Evolutionary conservation across 1,140 invertebrate genomes (phyloP).

Genomic region (Helicoverpa armigera): DNA sequence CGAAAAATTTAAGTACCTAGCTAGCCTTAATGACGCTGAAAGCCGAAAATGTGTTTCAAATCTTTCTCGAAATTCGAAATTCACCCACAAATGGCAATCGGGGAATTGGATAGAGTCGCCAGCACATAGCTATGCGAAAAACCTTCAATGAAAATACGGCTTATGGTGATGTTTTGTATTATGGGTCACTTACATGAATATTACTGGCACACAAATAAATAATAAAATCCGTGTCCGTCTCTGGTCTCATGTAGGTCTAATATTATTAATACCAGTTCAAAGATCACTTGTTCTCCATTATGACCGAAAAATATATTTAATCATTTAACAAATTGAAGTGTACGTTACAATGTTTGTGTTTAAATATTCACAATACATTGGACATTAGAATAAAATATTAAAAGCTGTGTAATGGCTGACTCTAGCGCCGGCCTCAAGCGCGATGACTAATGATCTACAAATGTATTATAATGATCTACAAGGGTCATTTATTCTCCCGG

Average conservation of each 20-base stretch:
- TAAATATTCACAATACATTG: slow-evolving; percentile 27
- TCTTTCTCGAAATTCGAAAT: too few species aligned
- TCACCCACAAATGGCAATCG: too few species aligned
- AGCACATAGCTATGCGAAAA: too few species aligned
- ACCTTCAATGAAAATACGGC: too few species aligned
- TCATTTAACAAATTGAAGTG: slow-evolving; percentile 31
- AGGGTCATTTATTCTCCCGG: slow-evolving; percentile 49
- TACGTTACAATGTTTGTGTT: slow-evolving; percentile 33
- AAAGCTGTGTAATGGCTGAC: slow-evolving; percentile 21
- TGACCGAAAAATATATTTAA: slow-evolving; percentile 22
- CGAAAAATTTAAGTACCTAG: too few species aligned
- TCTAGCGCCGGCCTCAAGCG: slow-evolving; percentile 19
- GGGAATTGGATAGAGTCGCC: too few species aligned
- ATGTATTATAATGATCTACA: slow-evolving; percentile 59
- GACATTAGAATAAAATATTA: slow-evolving; percentile 40
- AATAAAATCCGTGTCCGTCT: background rate
- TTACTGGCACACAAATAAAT: background rate
- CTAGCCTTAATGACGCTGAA: too few species aligned
- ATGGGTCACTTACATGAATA: too few species aligned
- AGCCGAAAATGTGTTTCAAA: too few species aligned
- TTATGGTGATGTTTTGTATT: too few species aligned
- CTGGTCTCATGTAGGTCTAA: background rate
- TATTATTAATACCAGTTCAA: slow-evolving; percentile 7
- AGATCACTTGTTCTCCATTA: slow-evolving; percentile 20
- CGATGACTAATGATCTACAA: slow-evolving; percentile 59